Evolutionary conservation across 2,797 vertebrate genomes (phyloP), one percentile per base, ranked within the genome.

Genomic region (Alauda arvensis): DNA sequence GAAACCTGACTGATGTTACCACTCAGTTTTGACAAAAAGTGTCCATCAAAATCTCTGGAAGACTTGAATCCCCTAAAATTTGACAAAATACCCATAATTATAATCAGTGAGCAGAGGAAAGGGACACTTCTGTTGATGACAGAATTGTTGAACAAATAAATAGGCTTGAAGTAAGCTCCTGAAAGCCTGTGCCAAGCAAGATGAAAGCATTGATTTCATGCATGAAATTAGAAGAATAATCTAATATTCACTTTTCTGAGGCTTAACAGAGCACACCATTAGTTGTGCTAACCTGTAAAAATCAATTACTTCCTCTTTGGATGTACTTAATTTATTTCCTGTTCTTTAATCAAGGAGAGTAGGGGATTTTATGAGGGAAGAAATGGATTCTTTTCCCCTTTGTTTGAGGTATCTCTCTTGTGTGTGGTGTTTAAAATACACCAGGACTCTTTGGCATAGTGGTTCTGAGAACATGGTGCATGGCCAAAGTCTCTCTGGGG

Each of bases 11-110:
- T 56, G 68, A 60, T 76, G 33, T 33, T 66, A 24, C 46, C 61
- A 39, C 39, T 76, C 39, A 18, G 63, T 83, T 93, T 78, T 77
- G 77, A 62, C 71, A 77, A 85, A 67, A 87, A 68, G 7, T 43
- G 37, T 42, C 53, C 34, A 62, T 81, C 79, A 81, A 75, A 76
- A 59, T 42, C 67, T 56, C 60, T 57, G 42, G 12, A 77, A 75
- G 33, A 37, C 33, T 71, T 5, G 3, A 40, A 72, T 87, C 16
- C 29, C 29, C 3, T 24, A 29, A 51, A 40, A 28, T 49, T 49
- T 39, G 34, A 39, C n/a, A 59, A 48, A 81, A 71, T 5, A 59
- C 19, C 46, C n/a, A 10, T 77, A 42, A 39, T 80, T 85, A 56
- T 42, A 40, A 40, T 55, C 65, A 69, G 42, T 14, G 43, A 65